These are phyloP conservation scores for Xylocampa areola DNA, from an alignment of 2,888 invertebrate genomes.

Conservation along the genomic window DNA sequence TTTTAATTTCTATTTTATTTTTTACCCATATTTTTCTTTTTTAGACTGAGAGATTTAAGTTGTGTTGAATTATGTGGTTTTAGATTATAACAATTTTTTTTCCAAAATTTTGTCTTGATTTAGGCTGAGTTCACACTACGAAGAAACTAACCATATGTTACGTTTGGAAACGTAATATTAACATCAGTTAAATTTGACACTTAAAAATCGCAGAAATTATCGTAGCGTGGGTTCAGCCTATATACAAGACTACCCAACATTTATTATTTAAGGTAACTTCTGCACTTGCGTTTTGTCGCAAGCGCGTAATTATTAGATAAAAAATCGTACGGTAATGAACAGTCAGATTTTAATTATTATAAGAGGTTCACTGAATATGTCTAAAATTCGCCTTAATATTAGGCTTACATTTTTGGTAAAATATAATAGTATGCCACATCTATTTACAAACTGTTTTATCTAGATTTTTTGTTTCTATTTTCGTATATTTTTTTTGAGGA, in stretches of 20 bases:
- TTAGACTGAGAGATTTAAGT: constrained; percentile 55
- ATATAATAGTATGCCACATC: constrained; percentile 56
- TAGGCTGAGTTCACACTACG: constrained; percentile 21
- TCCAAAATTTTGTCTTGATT: no score
- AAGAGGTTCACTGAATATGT: constrained; percentile 58
- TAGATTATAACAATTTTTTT: no score
- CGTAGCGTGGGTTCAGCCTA: constrained; percentile 37
- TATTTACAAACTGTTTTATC: constrained; percentile 17
- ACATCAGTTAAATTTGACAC: no score
- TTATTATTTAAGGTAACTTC: constrained; percentile 46
- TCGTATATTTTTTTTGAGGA: background rate
- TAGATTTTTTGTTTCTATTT: background rate
- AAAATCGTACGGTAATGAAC: constrained; percentile 57
- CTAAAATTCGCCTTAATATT: constrained; percentile 72
- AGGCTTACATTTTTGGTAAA: constrained; percentile 71
- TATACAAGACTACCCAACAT: constrained; percentile 26
- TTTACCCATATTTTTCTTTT: constrained; percentile 60
- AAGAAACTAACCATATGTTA: constrained; percentile 7
- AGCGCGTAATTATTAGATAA: constrained; percentile 52
- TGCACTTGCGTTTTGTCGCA: constrained; percentile 47
- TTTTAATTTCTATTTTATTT: constrained; percentile 74
- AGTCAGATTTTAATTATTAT: constrained; percentile 46
- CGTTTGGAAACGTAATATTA: background rate
- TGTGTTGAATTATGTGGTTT: no score
- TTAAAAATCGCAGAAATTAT: constrained; percentile 20